Conservation (phyloP, 2,113 vertebrate species). For the Petroica traversi region DNA sequence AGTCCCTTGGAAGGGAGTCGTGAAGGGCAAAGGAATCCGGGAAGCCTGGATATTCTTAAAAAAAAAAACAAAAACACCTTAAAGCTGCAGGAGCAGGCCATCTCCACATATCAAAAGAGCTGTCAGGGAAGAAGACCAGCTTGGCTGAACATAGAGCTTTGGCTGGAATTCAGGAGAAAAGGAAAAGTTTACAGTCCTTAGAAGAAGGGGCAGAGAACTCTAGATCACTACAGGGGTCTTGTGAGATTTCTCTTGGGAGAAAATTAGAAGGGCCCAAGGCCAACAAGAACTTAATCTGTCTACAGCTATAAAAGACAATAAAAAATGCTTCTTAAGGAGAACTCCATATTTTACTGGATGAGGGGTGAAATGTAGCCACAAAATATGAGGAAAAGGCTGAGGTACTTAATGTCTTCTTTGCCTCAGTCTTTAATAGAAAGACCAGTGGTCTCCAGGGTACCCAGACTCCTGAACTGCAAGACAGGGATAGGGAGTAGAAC, state of each 20-base stretch:
- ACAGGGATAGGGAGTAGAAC: neutral
- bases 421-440: neutral
- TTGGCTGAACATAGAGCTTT: neutral
- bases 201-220: neutral
- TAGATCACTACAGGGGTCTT: neutral
- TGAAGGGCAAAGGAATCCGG: neutral
- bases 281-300: neutral
- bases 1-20: neutral
- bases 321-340: neutral
- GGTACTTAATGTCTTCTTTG: neutral
- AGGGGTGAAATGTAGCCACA: neutral
- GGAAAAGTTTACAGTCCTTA: neutral
- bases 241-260: neutral
- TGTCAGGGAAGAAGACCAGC: accelerated
- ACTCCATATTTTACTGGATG: neutral
- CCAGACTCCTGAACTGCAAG: neutral
- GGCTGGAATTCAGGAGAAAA: neutral
- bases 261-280: neutral
- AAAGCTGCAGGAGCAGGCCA: neutral
- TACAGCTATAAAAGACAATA: neutral
- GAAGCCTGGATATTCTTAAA: neutral
- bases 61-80: neutral
- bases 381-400: neutral
- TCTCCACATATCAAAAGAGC: neutral
- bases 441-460: neutral